Evolutionary conservation across 1,140 invertebrate genomes (phyloP).

Genomic region (Caerostris darwini): DNA sequence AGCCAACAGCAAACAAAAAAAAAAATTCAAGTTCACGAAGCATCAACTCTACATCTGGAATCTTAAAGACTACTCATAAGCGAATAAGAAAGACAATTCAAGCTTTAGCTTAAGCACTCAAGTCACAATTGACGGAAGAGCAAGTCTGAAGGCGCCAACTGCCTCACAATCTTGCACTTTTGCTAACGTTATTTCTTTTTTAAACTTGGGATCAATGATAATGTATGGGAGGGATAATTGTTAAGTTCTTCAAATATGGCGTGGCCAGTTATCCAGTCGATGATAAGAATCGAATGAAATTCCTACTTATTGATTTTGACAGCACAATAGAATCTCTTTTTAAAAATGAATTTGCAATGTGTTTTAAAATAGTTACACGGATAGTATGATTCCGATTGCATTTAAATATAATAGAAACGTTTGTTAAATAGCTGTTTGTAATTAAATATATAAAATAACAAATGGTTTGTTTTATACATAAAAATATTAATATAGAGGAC

Average conservation of each 20-base stretch:
- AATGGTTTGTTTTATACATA: too few relatives aligned
- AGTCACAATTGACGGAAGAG: not conserved
- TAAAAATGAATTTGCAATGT: too few relatives aligned
- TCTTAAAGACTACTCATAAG: constrained; percentile 11
- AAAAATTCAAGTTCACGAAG: constrained; percentile 41
- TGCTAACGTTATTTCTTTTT: not conserved
- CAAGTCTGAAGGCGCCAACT: not conserved
- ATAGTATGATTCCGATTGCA: too few relatives aligned
- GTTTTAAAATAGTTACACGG: too few relatives aligned
- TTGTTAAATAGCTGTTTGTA: too few relatives aligned
- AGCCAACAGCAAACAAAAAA: constrained; percentile 5
- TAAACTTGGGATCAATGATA: not conserved
- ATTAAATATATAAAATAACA: too few relatives aligned
- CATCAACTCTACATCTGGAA: constrained; percentile 38
- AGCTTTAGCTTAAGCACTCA: not conserved
- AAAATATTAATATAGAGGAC: too few relatives aligned
- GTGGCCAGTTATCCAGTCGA: not conserved
- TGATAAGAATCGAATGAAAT: not conserved
- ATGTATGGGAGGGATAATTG: not conserved
- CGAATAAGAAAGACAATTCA: constrained; percentile 20
- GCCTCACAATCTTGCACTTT: not conserved
- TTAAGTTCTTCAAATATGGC: not conserved
- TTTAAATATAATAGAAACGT: too few relatives aligned
- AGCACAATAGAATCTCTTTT: too few relatives aligned
- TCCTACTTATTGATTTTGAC: too few relatives aligned